phyloP scores from a whole-genome alignment of 2,113 vertebrate species.

The Salminus brasiliensis region DNA sequence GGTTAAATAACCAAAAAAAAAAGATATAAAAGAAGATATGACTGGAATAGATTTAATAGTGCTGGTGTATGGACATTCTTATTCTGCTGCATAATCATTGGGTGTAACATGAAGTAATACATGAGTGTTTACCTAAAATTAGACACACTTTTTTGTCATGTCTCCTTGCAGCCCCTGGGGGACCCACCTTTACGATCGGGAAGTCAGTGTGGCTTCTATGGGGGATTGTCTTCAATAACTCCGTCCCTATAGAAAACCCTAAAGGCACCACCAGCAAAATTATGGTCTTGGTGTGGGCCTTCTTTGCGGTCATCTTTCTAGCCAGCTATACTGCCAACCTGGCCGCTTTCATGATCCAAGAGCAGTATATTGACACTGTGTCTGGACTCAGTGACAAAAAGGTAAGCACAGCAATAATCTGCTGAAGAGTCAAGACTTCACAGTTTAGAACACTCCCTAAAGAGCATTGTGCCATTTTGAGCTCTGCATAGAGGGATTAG shows the following conservation, averaged over 20 bases:
- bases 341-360: slow-evolving; percentile 99
- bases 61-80: too few relatives aligned
- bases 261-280: slow-evolving; percentile 98
- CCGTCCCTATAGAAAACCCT: slow-evolving; percentile 96
- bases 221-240: slow-evolving; percentile 99
- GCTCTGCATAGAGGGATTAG: neutral
- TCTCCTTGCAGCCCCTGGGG: slow-evolving; percentile 80
- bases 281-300: slow-evolving; percentile 98
- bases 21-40: too few relatives aligned
- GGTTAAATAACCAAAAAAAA: too few relatives aligned
- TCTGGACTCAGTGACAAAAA: slow-evolving; percentile 97
- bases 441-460: neutral
- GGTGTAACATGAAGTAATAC: too few relatives aligned
- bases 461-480: neutral
- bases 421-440: neutral
- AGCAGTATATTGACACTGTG: slow-evolving; percentile 97
- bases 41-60: too few relatives aligned
- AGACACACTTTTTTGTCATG: neutral
- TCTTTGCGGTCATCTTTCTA: slow-evolving; percentile 97
- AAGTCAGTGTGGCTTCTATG: slow-evolving; percentile 98
- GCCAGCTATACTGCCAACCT: slow-evolving; percentile 98
- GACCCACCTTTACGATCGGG: slow-evolving; percentile 95
- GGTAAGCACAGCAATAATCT: slow-evolving; percentile 72
- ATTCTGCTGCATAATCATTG: too few relatives aligned
- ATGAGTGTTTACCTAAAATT: too few relatives aligned